Evolutionary conservation across 1,140 invertebrate genomes (phyloP), one percentile per base, ranked within the genome.

Genomic region (Lysiphlebus fabarum): DNA sequence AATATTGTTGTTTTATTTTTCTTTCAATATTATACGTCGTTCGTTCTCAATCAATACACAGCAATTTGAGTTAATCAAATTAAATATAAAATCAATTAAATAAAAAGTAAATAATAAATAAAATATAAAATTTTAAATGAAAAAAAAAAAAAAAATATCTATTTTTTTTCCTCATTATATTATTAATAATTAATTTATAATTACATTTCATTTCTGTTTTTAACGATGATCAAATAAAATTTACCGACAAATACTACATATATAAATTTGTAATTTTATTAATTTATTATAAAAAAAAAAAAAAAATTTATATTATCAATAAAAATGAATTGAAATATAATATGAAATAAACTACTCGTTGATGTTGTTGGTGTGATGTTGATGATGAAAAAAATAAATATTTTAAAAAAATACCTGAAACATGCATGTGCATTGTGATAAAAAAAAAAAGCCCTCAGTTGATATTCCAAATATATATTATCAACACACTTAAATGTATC

Each of bases 401-500:
- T 26, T 26, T 26, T 26, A 26, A 26, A 26, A 26, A 2, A 26
- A 26, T n/a, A n/a, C n/a, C 17, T 26, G 17, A 26, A 26, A 26
- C 17, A 26, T 26, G 17, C 17, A 26, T 26, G 17, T 26, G 17
- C 17, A 26, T 26, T 26, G 17, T 26, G 17, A 26, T n/a, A 26
- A 26, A 26, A 26, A 26, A 26, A 26, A 26, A 26, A 26, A 26
- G 44, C 2, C n/a, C 26, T 9, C 26, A 12, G n/a, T 9, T 47
- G 9, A 7, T 8, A 14, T 8, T 49, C 8, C 36, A 42, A 11
- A 55, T 43, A 44, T n/a, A 43, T 44, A 43, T n/a, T 43, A 26
- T 55, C 45, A 33, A 55, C 41, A 55, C 53, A 55, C 41, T 55
- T 10, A 17, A 55, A 34, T 50, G 12, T 47, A 14, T 53, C 41